Evolutionary conservation across 2,888 invertebrate species (phyloP).

Genomic region (Zygaena filipendulae): DNA sequence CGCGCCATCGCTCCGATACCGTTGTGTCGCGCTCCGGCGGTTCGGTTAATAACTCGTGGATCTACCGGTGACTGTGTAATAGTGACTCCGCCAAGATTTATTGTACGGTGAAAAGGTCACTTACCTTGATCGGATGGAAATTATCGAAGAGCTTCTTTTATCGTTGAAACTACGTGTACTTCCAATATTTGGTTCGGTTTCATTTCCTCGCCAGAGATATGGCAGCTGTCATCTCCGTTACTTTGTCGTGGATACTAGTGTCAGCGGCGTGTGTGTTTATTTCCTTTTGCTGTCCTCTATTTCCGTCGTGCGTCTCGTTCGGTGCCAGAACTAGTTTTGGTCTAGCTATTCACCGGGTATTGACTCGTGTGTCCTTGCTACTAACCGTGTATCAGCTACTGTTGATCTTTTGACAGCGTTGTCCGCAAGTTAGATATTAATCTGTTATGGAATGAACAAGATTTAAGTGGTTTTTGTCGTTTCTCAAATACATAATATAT

Average conservation of each 20-base stretch:
- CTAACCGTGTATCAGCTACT: neutral
- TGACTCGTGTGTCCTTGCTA: neutral
- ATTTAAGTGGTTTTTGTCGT: no score
- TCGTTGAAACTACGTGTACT: no score
- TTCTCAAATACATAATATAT: no score
- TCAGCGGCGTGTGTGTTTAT: constrained; percentile 2
- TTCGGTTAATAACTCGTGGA: constrained; percentile 58
- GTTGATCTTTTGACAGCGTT: no score
- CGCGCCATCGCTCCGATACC: constrained; percentile 39
- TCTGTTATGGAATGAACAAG: no score
- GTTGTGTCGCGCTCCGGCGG: constrained; percentile 57
- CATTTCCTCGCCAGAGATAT: no score
- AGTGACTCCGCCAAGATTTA: constrained; percentile 57
- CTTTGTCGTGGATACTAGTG: constrained; percentile 11
- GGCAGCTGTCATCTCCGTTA: no score
- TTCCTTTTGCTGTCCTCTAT: constrained; percentile 5
- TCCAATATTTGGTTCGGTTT: no score
- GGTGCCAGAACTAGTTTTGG: constrained; percentile 24
- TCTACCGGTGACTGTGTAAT: constrained; percentile 50
- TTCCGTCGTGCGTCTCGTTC: constrained; percentile 12
- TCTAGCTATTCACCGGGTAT: constrained; percentile 4
- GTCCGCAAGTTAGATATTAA: no score
- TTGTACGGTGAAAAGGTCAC: constrained; percentile 57
- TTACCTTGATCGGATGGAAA: constrained; percentile 50
- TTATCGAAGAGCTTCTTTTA: constrained; percentile 19